Evolutionary conservation across 2,888 invertebrate genomes (phyloP).

Genomic region (Catocala fraxini): DNA sequence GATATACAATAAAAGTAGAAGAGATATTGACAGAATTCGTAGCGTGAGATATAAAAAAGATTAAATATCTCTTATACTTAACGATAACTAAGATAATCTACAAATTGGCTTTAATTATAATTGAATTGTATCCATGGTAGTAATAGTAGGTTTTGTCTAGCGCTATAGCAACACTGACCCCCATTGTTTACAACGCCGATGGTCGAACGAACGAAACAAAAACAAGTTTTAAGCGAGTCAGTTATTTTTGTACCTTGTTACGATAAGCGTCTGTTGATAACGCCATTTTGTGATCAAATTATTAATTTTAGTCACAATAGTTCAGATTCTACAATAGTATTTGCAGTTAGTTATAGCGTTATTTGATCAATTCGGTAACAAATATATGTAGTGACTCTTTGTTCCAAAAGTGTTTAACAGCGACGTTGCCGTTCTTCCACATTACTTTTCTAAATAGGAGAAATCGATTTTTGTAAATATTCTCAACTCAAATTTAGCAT

Average conservation of each 20-base stretch:
- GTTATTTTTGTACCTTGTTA: constrained; percentile 60
- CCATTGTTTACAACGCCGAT: constrained; percentile 74
- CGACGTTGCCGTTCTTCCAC: constrained; percentile 81
- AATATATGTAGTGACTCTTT: constrained; percentile 59
- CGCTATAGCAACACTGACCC: constrained; percentile 59
- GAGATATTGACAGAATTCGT: no score
- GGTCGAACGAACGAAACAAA: constrained; percentile 62
- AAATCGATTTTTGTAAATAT: constrained; percentile 22
- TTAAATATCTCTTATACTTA: no score
- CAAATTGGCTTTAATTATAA: no score
- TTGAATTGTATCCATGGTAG: no score
- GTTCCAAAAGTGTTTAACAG: constrained; percentile 63
- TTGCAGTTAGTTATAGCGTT: constrained; percentile 16
- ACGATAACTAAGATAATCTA: no score
- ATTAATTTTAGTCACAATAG: constrained; percentile 21
- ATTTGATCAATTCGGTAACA: constrained; percentile 18
- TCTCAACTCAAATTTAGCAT: constrained; percentile 24
- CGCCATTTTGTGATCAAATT: constrained; percentile 30
- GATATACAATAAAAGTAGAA: no score
- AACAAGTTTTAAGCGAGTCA: constrained; percentile 66
- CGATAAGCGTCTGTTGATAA: constrained; percentile 41
- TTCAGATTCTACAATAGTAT: constrained; percentile 11
- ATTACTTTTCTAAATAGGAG: constrained; percentile 53
- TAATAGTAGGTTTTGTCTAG: constrained; percentile 38
- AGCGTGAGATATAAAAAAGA: no score